Percentiles rank a stretch among this genome's conserved stretches.
Conservation (phyloP, 2,113 vertebrate genomes). For the Halcyon senegalensis region DNA sequence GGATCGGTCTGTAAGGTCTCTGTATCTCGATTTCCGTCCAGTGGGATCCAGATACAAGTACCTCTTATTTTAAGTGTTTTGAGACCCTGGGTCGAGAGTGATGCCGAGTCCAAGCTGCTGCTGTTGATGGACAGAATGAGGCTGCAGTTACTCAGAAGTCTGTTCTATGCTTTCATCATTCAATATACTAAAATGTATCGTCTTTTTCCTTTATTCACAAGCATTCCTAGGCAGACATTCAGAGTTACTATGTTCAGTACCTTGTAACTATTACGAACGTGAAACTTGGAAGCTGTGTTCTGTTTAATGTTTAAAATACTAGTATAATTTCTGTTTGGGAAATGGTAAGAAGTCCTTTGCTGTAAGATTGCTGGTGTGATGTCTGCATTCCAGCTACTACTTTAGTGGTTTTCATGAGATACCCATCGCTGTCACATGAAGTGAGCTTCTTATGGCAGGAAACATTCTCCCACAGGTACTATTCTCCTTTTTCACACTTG, state of each 20-base stretch:
- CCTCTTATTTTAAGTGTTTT: not conserved
- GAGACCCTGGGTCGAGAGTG: not conserved
- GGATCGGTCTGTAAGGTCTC: fast-evolving
- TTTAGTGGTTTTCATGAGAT: not conserved
- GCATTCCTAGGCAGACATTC: not conserved
- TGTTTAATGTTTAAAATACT: not conserved
- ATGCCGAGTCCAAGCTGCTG: not conserved
- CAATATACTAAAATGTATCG: not conserved
- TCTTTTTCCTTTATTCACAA: not conserved
- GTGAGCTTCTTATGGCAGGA: not conserved
- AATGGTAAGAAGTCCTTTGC: not conserved
- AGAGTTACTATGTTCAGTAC: not conserved
- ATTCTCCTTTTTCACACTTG: not conserved
- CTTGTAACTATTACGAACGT: not conserved
- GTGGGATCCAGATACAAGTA: not conserved
- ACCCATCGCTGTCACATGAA: not conserved
- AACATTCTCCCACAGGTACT: not conserved
- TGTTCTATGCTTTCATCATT: not conserved
- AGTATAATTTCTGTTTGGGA: not conserved
- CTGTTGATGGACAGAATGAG: not conserved
- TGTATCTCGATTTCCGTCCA: not conserved
- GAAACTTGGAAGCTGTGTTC: not conserved
- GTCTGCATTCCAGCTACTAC: not conserved
- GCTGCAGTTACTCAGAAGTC: not conserved
- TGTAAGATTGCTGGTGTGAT: not conserved